Conservation (phyloP, 2,113 vertebrate species). For the Petromus typicus region DNA sequence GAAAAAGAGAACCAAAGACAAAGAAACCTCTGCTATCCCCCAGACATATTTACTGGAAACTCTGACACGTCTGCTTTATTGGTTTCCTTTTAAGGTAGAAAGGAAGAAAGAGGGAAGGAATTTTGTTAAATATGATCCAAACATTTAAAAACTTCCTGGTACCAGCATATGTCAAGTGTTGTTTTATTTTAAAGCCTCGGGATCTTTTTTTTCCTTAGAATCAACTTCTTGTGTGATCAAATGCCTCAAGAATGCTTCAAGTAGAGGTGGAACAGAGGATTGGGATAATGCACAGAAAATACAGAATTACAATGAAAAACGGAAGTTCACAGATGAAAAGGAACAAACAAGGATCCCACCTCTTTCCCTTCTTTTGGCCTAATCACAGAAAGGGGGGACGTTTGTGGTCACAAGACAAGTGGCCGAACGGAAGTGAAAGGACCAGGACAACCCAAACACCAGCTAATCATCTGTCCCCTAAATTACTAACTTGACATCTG, state of each 20-base stretch:
- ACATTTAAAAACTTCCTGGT: neutral
- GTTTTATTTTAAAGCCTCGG: neutral
- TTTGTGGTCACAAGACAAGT: neutral
- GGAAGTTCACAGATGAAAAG: neutral
- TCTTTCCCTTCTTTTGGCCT: neutral
- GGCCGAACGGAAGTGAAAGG: neutral
- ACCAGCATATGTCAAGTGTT: neutral
- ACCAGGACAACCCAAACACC: neutral
- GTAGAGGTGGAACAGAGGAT: neutral
- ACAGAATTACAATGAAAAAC: neutral
- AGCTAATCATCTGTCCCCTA: neutral
- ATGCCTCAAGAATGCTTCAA: neutral
- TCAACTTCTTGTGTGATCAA: neutral
- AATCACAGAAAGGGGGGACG: neutral
- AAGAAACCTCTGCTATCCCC: neutral
- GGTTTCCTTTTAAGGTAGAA: neutral
- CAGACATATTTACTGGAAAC: neutral
- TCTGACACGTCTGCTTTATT: neutral
- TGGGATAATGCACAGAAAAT: neutral
- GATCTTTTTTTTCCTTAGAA: neutral
- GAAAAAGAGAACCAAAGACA: neutral
- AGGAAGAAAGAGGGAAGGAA: neutral
- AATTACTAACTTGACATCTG: neutral
- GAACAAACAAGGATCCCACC: neutral
- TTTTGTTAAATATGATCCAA: slow-evolving; percentile 3